Base-by-base conservation (phyloP, 1,140 invertebrate species). In the Euura saliciscinereae region DNA sequence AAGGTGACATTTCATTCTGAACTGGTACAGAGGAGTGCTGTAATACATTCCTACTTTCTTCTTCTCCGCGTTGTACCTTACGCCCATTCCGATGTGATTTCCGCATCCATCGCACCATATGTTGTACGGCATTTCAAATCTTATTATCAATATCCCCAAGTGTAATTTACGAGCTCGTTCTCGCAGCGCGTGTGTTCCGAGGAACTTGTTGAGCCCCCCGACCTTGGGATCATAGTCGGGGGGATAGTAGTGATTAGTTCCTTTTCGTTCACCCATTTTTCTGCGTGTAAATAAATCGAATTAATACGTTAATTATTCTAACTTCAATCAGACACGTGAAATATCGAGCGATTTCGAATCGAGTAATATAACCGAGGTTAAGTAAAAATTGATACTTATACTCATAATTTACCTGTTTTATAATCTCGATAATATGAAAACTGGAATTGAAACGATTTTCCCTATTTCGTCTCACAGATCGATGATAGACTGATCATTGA, bases 81-180 rank as follows among this genome's bases (percentile, higher is more conserved):
- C 98, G 43, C 99, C 98, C 97, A 99, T 99, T 43, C 98, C 99
- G 77, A 99, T 98, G 83, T 99, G 98, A 89, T 98, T 99, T 69
- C 94, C 93, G 85, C 99, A 99, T 44, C 98, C 98, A 69, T 97
- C 94, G 81, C 98, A 99, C 98, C 98, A 99, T 77, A 99, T 99
- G 87, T 99, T 99, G 80, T 98, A 99, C 1, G 99, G 99, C 97
- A 99, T 98, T 89, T 99, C 99, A 92, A 99, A 99, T 71, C 98
- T 91, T 76, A 99, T 99, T 67, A 99, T 98, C 51, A 99, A 91
- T 75, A 99, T 99, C 11, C 98, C 98, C 87, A 97, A 90, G 79
- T 98, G 93, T 0, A 99, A 89, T 88, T 99, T 99, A 42, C 94
- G 88, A 1, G 98, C 98, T 77, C 98, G 89, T 87, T 99, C 98